A percentile compares a stretch with the other conserved stretches of the same genome.
These are phyloP conservation scores for Drosophila hawaiiensis DNA, from an alignment of 2,888 invertebrate species.

Conservation along the genomic window DNA sequence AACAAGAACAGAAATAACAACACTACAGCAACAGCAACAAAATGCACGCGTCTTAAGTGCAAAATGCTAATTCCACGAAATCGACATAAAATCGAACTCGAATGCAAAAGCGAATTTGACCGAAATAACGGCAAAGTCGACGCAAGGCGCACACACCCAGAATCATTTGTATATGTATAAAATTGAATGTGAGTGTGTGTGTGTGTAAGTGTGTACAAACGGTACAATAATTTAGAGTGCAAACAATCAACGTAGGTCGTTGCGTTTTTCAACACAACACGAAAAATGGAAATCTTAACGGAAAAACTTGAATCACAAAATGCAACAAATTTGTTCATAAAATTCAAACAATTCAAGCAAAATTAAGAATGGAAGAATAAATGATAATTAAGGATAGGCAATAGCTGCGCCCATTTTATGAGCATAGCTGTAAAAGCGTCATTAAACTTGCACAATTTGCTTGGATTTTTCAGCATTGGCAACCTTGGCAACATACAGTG, in stretches of 20 bases:
- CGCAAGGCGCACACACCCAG: constrained; percentile 2
- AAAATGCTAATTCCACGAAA: constrained; percentile 31
- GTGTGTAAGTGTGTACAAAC: not conserved
- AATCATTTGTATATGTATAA: not conserved
- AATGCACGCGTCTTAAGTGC: constrained; percentile 46
- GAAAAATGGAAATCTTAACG: not conserved
- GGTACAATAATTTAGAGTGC: constrained; percentile 1
- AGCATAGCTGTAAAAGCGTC: not conserved
- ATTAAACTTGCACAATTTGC: not conserved
- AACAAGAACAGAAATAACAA: not conserved
- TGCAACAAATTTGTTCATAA: not conserved
- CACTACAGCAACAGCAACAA: not conserved
- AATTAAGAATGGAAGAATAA: not conserved
- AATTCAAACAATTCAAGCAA: not conserved
- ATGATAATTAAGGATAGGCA: not conserved
- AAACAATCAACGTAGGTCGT: not conserved
- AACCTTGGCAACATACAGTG: not conserved
- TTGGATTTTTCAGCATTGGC: not conserved
- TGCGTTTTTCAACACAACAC: not conserved
- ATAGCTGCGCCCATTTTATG: not conserved
- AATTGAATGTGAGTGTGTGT: not conserved
- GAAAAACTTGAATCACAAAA: not conserved
- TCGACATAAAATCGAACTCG: constrained; percentile 19
- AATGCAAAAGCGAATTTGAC: constrained; percentile 28
- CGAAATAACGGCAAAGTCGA: constrained; percentile 11